These are phyloP conservation scores for Homarus gammarus DNA, from an alignment of 2,888 invertebrate species.

Conservation along the genomic window DNA sequence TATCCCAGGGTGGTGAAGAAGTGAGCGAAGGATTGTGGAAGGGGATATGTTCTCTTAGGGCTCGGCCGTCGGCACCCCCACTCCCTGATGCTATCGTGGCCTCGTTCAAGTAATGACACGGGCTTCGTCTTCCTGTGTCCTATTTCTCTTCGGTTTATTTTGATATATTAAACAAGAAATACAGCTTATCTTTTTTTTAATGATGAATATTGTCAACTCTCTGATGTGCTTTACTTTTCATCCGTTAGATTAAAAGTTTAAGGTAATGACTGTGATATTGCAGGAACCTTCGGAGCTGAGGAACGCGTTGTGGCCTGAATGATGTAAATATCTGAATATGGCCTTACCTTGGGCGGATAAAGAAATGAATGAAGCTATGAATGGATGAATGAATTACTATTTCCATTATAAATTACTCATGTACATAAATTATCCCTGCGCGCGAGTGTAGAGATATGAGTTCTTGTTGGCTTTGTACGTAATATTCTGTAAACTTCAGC, in stretches of 20 bases:
- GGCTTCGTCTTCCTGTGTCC: slow-evolving; percentile 24
- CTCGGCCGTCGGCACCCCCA: slow-evolving; percentile 43
- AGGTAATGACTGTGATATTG: too few species aligned
- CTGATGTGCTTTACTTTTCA: too few species aligned
- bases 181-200: too few species aligned
- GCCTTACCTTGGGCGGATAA: slow-evolving; percentile 61
- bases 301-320: slow-evolving; percentile 37
- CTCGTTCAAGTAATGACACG: slow-evolving; percentile 16
- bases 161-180: too few species aligned
- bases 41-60: slow-evolving; percentile 26
- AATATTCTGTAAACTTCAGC: background rate
- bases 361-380: slow-evolving; percentile 61
- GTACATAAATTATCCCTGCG: background rate
- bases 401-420: slow-evolving; percentile 31
- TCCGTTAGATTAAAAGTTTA: too few species aligned
- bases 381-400: slow-evolving; percentile 56
- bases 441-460: background rate
- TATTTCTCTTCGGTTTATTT: too few species aligned
- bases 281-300: background rate
- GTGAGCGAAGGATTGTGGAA: slow-evolving; percentile 36
- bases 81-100: slow-evolving; percentile 52
- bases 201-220: too few species aligned
- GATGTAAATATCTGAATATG: slow-evolving; percentile 43
- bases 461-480: background rate
- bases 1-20: background rate